Base-by-base conservation (phyloP, 2,113 vertebrate genomes). In the Mirounga angustirostris region DNA sequence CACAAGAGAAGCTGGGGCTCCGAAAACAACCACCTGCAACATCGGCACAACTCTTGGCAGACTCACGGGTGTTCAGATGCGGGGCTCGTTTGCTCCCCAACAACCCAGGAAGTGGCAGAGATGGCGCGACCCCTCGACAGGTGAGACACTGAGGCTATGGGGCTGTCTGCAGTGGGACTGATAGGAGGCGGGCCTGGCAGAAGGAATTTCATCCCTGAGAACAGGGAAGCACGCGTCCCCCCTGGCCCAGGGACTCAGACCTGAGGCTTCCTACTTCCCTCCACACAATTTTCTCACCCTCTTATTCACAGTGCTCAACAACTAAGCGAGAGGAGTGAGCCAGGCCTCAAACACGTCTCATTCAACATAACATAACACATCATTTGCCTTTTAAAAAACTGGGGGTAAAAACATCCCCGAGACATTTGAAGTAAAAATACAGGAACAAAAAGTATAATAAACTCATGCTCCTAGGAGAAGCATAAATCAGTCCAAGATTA, bases 101-200 rank as follows among this genome's bases (percentile, higher is more conserved):
- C 10, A 10, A 18, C 54, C 58, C 3, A 7, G 19, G 52, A 26
- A 36, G 46, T 30, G n/a, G 78, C 43, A 5, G 28, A 65, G 79
- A 26, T 0, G 30, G 52, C 3, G 8, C 0, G 0, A 67, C 1
- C 22, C 52, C 54, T 0, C 15, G 0, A n/a, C 14, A 24, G 11
- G 2, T 1, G 58, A 28, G 85, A 12, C 24, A 40, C 16, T 10
- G 36, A 73, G 69, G 65, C 30, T 18, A 0, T 5, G 14, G n/a
- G 10, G 43, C 22, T n/a, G 4, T 40, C 2, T 28, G 61, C 18
- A 26, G 24, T 1, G n/a, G 65, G 40, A 36, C 18, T 3, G 78
- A 2, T 0, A 11, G 69, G 4, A 7, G 50, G 78, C 36, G 12
- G 22, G 24, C 54, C 12, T 1, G 12, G 56, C 46, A 92, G 36